Evolutionary conservation across 2,797 vertebrate species (phyloP).

Genomic region (Chlorospingus flavigularis): DNA sequence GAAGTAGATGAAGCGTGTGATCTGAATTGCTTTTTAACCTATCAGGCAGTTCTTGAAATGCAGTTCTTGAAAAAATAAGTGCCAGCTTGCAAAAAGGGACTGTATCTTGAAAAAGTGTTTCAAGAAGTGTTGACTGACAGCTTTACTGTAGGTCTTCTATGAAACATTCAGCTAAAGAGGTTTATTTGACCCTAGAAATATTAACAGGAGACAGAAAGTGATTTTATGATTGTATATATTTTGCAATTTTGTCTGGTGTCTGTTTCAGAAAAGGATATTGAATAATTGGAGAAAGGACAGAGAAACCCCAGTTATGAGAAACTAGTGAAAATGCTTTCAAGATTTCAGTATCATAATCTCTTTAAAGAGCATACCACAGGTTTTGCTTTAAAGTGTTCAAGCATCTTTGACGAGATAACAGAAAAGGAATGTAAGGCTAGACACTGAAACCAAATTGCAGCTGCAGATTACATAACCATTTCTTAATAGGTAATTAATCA

Average conservation of each 20-base stretch:
- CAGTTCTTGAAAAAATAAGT: not conserved
- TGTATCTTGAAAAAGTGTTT: not conserved
- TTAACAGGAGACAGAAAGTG: not conserved
- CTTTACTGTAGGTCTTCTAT: not conserved
- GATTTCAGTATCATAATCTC: not conserved
- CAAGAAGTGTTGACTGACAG: not conserved
- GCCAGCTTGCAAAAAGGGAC: not conserved
- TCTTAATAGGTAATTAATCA: not conserved
- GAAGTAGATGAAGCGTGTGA: not conserved
- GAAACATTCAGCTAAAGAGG: not conserved
- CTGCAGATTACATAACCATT: not conserved
- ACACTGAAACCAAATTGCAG: not conserved
- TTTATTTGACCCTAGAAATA: constrained; percentile 3
- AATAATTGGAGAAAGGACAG: not conserved
- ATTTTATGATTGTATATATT: not conserved
- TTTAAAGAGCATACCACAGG: too few species aligned
- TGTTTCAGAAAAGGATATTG: not conserved
- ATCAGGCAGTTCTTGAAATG: not conserved
- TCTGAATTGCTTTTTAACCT: not conserved
- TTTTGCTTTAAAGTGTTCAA: not conserved
- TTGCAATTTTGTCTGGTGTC: not conserved
- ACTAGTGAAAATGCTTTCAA: not conserved
- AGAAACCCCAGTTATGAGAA: not conserved
- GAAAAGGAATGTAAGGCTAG: not conserved
- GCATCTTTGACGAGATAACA: not conserved